A percentile compares a stretch with the other conserved stretches of the same genome.
phyloP scores from a whole-genome alignment of 2,797 vertebrate genomes.

The Malacoraja senta region DNA sequence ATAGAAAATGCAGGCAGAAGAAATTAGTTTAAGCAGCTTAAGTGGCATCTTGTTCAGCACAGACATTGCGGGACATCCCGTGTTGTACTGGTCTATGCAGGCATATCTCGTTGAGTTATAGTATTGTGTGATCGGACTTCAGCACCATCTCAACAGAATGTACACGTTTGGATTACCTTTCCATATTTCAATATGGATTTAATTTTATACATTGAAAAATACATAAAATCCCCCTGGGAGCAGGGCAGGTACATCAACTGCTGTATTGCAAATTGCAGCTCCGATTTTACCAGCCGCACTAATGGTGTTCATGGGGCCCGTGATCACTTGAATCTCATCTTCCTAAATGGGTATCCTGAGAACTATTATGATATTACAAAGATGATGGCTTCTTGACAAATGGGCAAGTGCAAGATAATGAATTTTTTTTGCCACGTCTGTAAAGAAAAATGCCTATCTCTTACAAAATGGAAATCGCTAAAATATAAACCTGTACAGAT shows the following conservation, averaged over 20 bases:
- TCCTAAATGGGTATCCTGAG: background rate
- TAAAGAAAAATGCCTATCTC: background rate
- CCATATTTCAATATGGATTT: slow-evolving; percentile 3
- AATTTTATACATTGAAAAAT: background rate
- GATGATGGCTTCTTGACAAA: slow-evolving; percentile 6
- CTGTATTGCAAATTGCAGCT: background rate
- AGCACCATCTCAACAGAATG: background rate
- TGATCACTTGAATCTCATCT: background rate
- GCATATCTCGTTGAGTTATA: background rate
- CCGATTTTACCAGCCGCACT: background rate
- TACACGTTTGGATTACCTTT: background rate
- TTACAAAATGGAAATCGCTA: background rate
- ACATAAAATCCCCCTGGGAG: too few species aligned
- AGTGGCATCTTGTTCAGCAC: too few species aligned
- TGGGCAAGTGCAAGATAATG: background rate
- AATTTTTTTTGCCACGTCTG: background rate
- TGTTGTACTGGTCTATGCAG: too few species aligned
- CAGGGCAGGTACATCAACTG: background rate
- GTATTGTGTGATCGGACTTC: background rate
- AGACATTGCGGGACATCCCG: too few species aligned
- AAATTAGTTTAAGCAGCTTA: too few species aligned
- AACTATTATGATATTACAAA: background rate
- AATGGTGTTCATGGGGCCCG: background rate
- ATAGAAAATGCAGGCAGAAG: too few species aligned
- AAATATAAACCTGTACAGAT: background rate